Conservation (phyloP, 2,113 vertebrate genomes). For the Xiphophorus couchianus region DNA sequence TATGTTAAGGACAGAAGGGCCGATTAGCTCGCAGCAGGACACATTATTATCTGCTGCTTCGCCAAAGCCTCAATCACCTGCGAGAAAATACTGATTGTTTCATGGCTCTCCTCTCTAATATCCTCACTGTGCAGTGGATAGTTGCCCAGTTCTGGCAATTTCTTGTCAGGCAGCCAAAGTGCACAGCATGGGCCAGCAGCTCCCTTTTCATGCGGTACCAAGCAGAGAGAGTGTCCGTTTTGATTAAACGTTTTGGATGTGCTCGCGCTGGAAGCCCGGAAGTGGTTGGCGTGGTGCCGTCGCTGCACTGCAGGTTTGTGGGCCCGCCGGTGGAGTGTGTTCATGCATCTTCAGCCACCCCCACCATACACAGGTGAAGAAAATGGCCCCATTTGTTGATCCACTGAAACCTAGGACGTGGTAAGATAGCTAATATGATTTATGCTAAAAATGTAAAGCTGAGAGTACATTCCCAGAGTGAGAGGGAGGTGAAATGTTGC, state of each 20-base stretch:
- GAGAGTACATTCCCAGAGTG: too few species aligned
- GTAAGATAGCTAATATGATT: not conserved
- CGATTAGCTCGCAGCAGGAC: slow-evolving; percentile 48
- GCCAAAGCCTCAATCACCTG: slow-evolving; percentile 50
- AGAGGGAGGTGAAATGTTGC: too few species aligned
- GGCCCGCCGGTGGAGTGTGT: slow-evolving; percentile 24
- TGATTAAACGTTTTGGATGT: slow-evolving; percentile 56
- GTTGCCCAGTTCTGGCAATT: slow-evolving; percentile 27
- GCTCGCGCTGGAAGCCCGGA: slow-evolving; percentile 34
- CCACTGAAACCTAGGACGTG: not conserved
- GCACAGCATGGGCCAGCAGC: slow-evolving; percentile 41
- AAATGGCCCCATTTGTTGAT: slow-evolving; percentile 8
- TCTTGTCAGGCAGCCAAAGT: slow-evolving; percentile 40
- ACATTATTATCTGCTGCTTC: slow-evolving; percentile 30
- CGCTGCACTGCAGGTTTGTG: slow-evolving; percentile 30
- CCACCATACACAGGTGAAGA: slow-evolving; percentile 14
- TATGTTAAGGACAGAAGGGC: slow-evolving; percentile 40
- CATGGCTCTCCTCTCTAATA: slow-evolving; percentile 24
- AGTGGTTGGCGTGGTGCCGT: slow-evolving; percentile 44
- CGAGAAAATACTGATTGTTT: slow-evolving; percentile 49
- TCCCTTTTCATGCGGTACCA: slow-evolving; percentile 48
- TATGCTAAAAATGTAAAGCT: not conserved
- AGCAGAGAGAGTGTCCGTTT: slow-evolving; percentile 51
- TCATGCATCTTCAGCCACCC: slow-evolving; percentile 32
- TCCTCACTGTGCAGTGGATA: not conserved